Conservation (phyloP, 2,113 vertebrate species). For the Capra hircus region DNA sequence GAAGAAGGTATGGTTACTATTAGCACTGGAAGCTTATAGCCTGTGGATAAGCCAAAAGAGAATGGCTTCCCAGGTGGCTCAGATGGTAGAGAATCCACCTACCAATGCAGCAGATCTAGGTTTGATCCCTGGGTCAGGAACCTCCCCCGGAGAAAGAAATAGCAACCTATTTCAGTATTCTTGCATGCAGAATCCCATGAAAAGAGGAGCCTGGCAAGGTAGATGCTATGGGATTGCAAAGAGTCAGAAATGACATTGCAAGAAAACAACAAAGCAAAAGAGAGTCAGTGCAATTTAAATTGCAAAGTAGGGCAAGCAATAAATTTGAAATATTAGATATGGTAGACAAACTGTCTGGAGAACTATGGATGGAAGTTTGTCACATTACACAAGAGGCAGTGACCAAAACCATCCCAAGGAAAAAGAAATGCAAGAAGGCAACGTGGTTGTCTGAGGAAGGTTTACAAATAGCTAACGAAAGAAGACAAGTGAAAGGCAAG, state of each 20-base stretch:
- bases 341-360: neutral
- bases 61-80: neutral
- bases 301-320: neutral
- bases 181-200: neutral
- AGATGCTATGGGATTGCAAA: neutral
- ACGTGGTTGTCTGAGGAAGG: neutral
- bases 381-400: neutral
- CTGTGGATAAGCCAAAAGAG: neutral
- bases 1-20: neutral
- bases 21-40: neutral
- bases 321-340: neutral
- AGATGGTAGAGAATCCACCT: neutral
- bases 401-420: neutral
- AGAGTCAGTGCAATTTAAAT: neutral
- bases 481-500: neutral
- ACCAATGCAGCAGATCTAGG: neutral
- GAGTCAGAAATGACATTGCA: neutral
- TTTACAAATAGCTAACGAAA: neutral
- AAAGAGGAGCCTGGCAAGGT: neutral
- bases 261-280: neutral
- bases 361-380: neutral
- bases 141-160: neutral
- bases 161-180: neutral
- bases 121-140: neutral
- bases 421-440: neutral